Evolutionary conservation across 2,113 vertebrate genomes (phyloP).

Genomic region (Peromyscus polionotus): DNA sequence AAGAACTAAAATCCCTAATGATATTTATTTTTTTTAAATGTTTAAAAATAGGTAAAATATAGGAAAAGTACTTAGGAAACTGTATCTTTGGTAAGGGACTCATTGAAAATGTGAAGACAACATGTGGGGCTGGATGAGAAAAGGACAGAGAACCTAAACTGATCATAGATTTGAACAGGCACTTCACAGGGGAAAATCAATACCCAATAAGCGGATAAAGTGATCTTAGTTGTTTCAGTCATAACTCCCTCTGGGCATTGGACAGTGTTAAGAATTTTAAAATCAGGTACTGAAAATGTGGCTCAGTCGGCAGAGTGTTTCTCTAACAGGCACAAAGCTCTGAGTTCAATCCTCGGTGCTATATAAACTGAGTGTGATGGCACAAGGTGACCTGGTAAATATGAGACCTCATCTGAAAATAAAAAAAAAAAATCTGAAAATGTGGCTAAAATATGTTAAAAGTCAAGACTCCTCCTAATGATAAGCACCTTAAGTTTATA

Average conservation of each 20-base stretch:
- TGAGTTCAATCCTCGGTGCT: background rate
- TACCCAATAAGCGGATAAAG: background rate
- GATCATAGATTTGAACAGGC: background rate
- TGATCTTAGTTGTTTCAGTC: background rate
- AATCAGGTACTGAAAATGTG: background rate
- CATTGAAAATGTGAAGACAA: slow-evolving; percentile 13
- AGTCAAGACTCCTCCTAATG: no score
- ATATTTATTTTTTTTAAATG: background rate
- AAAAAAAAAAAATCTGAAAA: background rate
- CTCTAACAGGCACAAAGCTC: background rate
- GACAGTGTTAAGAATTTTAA: background rate
- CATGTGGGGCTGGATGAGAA: background rate
- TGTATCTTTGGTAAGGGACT: background rate
- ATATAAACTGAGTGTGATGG: background rate
- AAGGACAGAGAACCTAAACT: background rate
- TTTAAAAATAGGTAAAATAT: background rate
- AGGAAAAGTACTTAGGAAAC: slow-evolving; percentile 19
- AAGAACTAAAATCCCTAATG: background rate
- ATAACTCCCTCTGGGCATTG: background rate
- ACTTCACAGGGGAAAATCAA: background rate
- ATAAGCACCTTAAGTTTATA: background rate
- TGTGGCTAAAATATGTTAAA: background rate
- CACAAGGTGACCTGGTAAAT: background rate
- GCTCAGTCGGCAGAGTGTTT: background rate
- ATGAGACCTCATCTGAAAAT: background rate